A percentile compares a stretch with the other conserved stretches of the same genome.
Evolutionary conservation across 2,888 invertebrate genomes (phyloP).

Genomic region (Griposia aprilina): DNA sequence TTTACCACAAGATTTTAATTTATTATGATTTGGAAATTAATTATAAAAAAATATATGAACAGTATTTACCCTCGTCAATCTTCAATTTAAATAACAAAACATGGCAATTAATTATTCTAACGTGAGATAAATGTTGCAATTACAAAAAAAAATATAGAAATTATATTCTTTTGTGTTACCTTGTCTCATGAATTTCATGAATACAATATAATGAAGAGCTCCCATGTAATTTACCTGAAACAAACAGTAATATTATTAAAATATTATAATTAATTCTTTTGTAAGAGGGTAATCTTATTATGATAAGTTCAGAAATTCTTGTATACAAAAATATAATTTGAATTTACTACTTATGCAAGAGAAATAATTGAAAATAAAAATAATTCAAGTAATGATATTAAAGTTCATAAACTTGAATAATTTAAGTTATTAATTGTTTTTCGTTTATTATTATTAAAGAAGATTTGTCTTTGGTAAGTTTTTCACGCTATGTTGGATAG

Average conservation of each 20-base stretch:
- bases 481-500: neutral
- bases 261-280: constrained; percentile 68
- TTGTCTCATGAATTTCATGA: constrained; percentile 66
- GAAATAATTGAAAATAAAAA: constrained; percentile 23
- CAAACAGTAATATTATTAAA: constrained; percentile 65
- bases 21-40: neutral
- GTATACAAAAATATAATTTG: constrained; percentile 40
- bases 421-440: constrained; percentile 11
- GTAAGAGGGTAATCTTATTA: constrained; percentile 57
- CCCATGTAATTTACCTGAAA: constrained; percentile 66
- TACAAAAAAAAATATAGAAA: constrained; percentile 54
- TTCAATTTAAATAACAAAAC: constrained; percentile 46
- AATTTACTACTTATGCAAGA: constrained; percentile 7
- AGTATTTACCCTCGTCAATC: constrained; percentile 37
- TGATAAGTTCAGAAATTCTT: constrained; percentile 44
- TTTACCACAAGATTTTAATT: neutral
- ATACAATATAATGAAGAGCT: constrained; percentile 54
- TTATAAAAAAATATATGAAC: constrained; percentile 4
- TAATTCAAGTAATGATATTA: constrained; percentile 4
- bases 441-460: neutral
- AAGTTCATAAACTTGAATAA: constrained; percentile 15
- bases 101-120: constrained; percentile 33
- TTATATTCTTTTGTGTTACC: constrained; percentile 62
- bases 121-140: constrained; percentile 54
- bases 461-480: neutral